A percentile compares a stretch with the other conserved stretches of the same genome.
phyloP scores from a whole-genome alignment of 2,113 vertebrate genomes.

The Poecile atricapillus region DNA sequence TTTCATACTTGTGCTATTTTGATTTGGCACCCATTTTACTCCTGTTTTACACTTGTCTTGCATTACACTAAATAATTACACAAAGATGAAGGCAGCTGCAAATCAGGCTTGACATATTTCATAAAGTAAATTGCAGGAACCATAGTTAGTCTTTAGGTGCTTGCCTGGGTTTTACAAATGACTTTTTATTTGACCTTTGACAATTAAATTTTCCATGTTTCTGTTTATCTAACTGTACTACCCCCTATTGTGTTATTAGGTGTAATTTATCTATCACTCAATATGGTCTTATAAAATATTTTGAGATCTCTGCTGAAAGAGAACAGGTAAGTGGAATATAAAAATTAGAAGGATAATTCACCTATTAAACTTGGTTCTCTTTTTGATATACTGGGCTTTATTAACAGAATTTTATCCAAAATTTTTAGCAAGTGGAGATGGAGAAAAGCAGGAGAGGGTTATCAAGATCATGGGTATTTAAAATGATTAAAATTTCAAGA shows the following conservation, averaged over 20 bases:
- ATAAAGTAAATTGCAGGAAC: background rate
- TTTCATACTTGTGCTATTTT: background rate
- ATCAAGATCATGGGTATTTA: background rate
- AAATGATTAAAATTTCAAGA: background rate
- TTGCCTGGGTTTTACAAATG: conserved; percentile 30
- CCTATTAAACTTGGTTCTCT: background rate
- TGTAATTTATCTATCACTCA: conserved; percentile 26
- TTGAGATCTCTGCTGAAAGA: background rate
- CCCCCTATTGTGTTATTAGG: background rate
- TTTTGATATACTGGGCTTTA: background rate
- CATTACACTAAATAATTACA: conserved; percentile 17
- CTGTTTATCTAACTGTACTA: background rate
- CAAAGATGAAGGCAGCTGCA: conserved; percentile 12
- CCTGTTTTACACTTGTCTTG: background rate
- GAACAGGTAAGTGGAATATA: background rate
- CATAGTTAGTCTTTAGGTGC: background rate
- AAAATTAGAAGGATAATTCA: background rate
- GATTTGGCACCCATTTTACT: conserved; percentile 2
- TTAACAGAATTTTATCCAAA: background rate
- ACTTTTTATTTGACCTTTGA: conserved; percentile 10
- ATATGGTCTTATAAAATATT: background rate
- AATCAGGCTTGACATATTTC: conserved; percentile 26
- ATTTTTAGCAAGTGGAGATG: background rate
- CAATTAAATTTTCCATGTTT: conserved; percentile 20
- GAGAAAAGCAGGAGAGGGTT: background rate